These are phyloP conservation scores for Aldrovandia affinis DNA, from an alignment of 2,797 vertebrate species.

Conservation along the genomic window DNA sequence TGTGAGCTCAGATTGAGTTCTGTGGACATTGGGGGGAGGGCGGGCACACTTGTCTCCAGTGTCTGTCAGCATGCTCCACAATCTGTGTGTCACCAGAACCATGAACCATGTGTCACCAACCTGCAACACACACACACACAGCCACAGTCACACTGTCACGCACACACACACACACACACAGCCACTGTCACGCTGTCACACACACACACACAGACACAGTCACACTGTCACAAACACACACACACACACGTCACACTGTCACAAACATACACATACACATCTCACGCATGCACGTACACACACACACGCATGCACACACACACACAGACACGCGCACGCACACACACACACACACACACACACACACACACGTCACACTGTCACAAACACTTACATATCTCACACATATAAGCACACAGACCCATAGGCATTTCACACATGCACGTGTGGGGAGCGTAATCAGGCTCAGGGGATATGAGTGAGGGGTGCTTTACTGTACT, in stretches of 20 bases:
- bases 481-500: slow-evolving; percentile 22
- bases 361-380: too few relatives aligned
- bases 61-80: slow-evolving; percentile 2
- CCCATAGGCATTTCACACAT: too few relatives aligned
- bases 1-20: not conserved
- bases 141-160: not conserved
- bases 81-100: not conserved
- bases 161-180: not conserved
- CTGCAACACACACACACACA: not conserved
- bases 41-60: not conserved
- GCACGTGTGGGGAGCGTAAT: not conserved
- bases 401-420: not conserved
- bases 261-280: too few relatives aligned
- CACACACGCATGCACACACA: not conserved
- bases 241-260: too few relatives aligned
- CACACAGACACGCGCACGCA: too few relatives aligned
- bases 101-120: not conserved
- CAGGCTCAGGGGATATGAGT: too few relatives aligned
- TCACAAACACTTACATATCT: not conserved
- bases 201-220: not conserved
- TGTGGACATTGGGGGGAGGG: not conserved
- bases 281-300: not conserved
- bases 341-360: slow-evolving; percentile 10
- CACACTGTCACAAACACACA: not conserved
- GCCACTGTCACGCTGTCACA: too few relatives aligned